These are phyloP conservation scores for Riparia riparia DNA, from an alignment of 2,113 vertebrate genomes.

Conservation along the genomic window DNA sequence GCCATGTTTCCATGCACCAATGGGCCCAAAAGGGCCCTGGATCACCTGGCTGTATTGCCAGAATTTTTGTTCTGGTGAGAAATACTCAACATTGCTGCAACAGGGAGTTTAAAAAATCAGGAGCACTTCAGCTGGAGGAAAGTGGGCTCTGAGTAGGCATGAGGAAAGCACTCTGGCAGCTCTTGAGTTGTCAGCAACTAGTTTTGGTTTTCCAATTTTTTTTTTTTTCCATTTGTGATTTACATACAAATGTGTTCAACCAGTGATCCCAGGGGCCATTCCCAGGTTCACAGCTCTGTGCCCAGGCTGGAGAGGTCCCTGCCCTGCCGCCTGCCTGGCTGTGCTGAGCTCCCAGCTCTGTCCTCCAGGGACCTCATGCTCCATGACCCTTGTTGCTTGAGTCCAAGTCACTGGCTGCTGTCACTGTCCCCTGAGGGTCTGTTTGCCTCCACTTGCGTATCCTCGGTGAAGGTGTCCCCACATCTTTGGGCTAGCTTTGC, in stretches of 20 bases:
- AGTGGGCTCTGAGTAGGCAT: not conserved
- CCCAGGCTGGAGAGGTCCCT: not conserved
- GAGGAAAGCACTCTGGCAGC: not conserved
- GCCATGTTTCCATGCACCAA: not conserved
- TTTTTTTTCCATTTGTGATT: not conserved
- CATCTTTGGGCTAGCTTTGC: not conserved
- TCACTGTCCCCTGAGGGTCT: not conserved
- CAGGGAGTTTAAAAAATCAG: not conserved
- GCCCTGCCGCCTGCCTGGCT: accelerated
- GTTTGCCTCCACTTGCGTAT: not conserved
- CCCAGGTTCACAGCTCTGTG: not conserved
- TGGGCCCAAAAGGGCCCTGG: not conserved
- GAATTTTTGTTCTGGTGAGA: not conserved
- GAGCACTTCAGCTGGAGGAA: not conserved
- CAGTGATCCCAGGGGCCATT: not conserved
- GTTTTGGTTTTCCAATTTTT: not conserved
- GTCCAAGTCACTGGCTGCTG: not conserved
- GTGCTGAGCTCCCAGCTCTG: not conserved
- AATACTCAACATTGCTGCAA: not conserved
- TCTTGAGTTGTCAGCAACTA: not conserved
- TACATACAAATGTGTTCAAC: not conserved
- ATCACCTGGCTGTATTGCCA: not conserved
- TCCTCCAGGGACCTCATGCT: not conserved
- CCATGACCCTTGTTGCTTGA: not conserved
- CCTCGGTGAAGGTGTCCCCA: not conserved